Percentiles rank a stretch among this genome's conserved stretches.
Conservation (phyloP, 2,113 vertebrate species). For the Serinus canaria region DNA sequence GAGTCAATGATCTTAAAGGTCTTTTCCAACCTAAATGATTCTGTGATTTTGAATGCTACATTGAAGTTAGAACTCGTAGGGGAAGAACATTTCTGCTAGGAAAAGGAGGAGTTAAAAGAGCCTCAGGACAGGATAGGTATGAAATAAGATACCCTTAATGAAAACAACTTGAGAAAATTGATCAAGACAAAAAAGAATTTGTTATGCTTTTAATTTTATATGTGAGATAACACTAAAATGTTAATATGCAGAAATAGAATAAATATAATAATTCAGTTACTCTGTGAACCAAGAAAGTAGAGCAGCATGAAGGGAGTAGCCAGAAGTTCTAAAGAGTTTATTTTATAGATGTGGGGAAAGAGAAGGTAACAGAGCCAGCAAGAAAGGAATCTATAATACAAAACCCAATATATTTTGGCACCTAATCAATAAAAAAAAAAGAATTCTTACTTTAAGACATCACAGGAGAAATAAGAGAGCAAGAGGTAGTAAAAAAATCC, state of each 20-base stretch:
- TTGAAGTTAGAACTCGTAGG: not conserved
- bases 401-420: not conserved
- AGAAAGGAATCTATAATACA: not conserved
- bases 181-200: not conserved
- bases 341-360: not conserved
- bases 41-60: not conserved
- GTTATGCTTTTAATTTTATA: not conserved
- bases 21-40: not conserved
- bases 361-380: not conserved
- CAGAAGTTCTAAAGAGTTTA: not conserved
- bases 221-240: not conserved
- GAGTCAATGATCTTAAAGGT: not conserved
- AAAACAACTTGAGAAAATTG: not conserved
- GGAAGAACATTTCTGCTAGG: not conserved
- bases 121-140: not conserved
- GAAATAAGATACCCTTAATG: not conserved
- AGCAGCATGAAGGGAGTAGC: not conserved
- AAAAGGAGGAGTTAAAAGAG: not conserved
- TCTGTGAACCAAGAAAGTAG: not conserved
- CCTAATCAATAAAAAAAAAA: not conserved
- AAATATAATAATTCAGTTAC: not conserved
- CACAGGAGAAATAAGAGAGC: not conserved
- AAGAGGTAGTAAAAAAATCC: not conserved
- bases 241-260: not conserved
- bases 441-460: not conserved